phyloP scores from a whole-genome alignment of 2,113 vertebrate genomes.

The Plecotus auritus region DNA sequence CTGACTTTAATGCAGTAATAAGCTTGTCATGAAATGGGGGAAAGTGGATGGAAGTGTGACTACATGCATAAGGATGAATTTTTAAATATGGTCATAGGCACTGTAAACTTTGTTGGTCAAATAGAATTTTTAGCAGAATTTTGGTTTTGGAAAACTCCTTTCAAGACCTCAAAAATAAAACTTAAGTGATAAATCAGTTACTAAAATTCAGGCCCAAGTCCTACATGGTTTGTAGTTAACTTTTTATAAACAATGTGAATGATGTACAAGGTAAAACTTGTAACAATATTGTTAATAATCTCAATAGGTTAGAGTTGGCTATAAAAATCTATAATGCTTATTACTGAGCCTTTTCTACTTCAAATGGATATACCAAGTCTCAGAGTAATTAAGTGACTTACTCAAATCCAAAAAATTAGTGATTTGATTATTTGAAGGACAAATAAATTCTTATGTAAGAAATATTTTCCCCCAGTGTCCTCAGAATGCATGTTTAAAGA shows the following conservation, averaged over 20 bases:
- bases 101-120: slow-evolving; percentile 20
- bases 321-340: not conserved
- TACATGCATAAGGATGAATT: not conserved
- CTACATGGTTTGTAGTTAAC: not conserved
- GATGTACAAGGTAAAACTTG: not conserved
- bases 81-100: not conserved
- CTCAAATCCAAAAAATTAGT: not conserved
- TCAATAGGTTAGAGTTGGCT: not conserved
- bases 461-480: not conserved
- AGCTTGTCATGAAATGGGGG: not conserved
- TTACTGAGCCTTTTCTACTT: not conserved
- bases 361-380: not conserved
- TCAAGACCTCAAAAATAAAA: not conserved
- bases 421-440: not conserved
- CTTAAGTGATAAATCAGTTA: not conserved
- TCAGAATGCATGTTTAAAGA: slow-evolving; percentile 6
- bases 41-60: not conserved
- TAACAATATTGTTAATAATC: not conserved
- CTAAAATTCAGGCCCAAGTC: not conserved
- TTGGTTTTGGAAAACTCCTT: not conserved
- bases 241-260: not conserved
- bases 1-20: not conserved
- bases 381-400: not conserved
- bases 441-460: slow-evolving; percentile 6
- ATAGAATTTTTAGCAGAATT: not conserved